Base-by-base conservation (phyloP, 2,797 vertebrate species). In the Poeciliopsis gracilis region DNA sequence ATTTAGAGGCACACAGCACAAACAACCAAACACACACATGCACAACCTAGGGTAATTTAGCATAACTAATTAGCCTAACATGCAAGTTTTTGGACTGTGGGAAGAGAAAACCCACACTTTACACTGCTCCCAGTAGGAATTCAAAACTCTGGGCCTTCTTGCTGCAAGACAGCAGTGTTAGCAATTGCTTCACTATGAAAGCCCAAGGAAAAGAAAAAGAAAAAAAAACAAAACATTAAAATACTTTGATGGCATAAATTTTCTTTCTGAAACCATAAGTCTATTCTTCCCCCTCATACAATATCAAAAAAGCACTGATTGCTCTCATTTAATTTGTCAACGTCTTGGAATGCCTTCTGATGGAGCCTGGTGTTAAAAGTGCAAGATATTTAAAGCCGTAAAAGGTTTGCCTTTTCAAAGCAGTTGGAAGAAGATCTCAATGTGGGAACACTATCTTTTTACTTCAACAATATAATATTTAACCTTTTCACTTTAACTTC, bases 331-430 rank as follows among this genome's bases (percentile, higher is more conserved):
- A 75, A 72, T 61, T 66, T 84, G 71, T 76, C 79, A 73, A 63
- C 77, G 79, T 85, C 89, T 82, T 84, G 5, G 16, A 61, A 82
- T 75, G 81, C 82, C 85, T 82, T 33, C 51, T 66, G 61, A 83
- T 81, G 82, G 77, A 86, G 86, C 78, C 76, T 76, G 75, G 82
- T 18, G 82, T 79, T 73, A 47, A 23, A 30, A 73, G 59, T 73
- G 75, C 75, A 72, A 63, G 77, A 83, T 86, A 88, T 91, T 89
- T 88, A 86, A 91, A 88, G 84, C 71, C 0, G 8, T 66, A 36
- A 66, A 66, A 66, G 61, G 61, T 66, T 61, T 81, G 47, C 75
- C 28, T 75, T 87, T 83, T 80, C 63, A 38, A 75, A 86, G 47
- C 36, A 67, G n/a, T n/a, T 23, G 71, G 28, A 76, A 75, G 76